Percentiles rank a stretch among this genome's conserved stretches.
Evolutionary conservation across 2,797 vertebrate species (phyloP).

Genomic region (Sebastes nivosus): DNA sequence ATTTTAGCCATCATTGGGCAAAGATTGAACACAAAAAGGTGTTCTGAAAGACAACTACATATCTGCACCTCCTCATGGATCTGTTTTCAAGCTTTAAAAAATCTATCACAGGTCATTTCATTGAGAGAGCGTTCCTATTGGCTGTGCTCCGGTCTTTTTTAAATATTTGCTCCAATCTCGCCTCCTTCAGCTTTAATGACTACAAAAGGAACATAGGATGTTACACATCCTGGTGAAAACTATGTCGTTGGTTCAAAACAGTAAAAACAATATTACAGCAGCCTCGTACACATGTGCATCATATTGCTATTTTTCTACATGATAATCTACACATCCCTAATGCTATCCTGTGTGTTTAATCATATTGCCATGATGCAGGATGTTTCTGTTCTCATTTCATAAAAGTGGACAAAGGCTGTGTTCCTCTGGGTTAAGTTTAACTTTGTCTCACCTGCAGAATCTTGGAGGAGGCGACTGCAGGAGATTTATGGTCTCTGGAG

Average conservation of each 20-base stretch:
- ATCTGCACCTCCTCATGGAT: too few species aligned
- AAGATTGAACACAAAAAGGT: too few species aligned
- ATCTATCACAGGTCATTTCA: too few species aligned
- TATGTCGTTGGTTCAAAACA: background rate
- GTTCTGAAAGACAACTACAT: too few species aligned
- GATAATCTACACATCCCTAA: background rate
- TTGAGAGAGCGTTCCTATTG: too few species aligned
- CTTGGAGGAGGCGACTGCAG: constrained; percentile 1
- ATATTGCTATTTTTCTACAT: background rate
- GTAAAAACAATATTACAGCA: background rate
- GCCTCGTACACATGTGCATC: background rate
- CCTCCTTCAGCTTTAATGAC: background rate
- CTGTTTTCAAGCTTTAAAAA: too few species aligned
- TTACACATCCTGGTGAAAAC: background rate
- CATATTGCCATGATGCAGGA: background rate
- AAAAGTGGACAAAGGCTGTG: background rate
- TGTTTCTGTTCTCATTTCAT: constrained; percentile 13
- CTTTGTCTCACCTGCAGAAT: constrained; percentile 37
- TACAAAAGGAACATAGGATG: background rate
- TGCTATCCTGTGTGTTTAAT: background rate
- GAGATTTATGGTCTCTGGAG: constrained; percentile 55
- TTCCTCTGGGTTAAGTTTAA: constrained; percentile 10
- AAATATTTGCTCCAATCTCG: too few species aligned
- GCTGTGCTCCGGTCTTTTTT: too few species aligned
- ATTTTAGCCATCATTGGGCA: too few species aligned